These are phyloP conservation scores for Dendrocincla tyrannina DNA, from an alignment of 2,797 vertebrate genomes.

Conservation along the genomic window DNA sequence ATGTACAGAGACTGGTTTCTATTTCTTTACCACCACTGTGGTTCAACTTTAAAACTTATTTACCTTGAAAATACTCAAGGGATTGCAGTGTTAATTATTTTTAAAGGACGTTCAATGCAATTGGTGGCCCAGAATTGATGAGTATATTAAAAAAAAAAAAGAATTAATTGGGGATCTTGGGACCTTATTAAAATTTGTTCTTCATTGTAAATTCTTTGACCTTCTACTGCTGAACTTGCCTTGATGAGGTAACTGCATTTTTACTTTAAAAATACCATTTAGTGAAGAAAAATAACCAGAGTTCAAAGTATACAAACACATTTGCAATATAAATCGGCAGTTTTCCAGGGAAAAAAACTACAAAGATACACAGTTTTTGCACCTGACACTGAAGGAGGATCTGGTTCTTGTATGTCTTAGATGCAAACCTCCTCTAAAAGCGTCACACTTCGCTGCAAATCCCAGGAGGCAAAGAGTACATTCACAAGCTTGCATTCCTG, in stretches of 20 bases:
- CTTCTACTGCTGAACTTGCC: conserved; percentile 32
- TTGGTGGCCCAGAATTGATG: conserved; percentile 52
- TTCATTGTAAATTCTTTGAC: conserved; percentile 32
- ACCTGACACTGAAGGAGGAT: neutral
- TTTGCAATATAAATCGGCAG: neutral
- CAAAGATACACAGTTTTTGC: neutral
- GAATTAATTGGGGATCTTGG: conserved; percentile 70
- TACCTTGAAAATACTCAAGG: conserved; percentile 55
- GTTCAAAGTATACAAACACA: neutral
- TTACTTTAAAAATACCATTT: neutral
- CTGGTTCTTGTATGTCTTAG: neutral
- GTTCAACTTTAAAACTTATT: conserved; percentile 45
- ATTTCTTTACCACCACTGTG: neutral
- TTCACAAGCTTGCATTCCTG: neutral
- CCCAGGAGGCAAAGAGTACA: neutral
- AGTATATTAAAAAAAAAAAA: conserved; percentile 1
- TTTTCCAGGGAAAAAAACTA: neutral
- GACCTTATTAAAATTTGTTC: conserved; percentile 66
- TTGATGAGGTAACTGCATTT: neutral
- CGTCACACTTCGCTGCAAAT: neutral
- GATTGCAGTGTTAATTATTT: conserved; percentile 67
- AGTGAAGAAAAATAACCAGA: neutral
- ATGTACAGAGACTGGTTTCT: neutral
- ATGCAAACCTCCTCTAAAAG: neutral
- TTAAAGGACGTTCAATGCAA: conserved; percentile 51